Evolutionary conservation across 2,888 invertebrate species (phyloP).

Genomic region (Macrophya alboannulata): DNA sequence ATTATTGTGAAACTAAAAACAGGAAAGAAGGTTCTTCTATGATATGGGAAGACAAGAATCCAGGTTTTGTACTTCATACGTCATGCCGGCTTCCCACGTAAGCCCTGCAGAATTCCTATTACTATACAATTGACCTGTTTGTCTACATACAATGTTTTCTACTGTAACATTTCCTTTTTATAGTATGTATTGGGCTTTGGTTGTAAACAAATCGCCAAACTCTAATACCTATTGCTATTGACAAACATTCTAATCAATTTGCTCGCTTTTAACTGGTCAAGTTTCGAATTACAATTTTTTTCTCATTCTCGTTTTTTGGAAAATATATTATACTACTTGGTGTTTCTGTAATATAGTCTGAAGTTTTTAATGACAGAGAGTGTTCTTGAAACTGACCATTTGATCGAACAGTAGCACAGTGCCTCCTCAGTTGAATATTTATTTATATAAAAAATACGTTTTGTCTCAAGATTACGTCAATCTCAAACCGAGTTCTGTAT

Average conservation of each 20-base stretch:
- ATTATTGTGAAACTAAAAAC: slow-evolving; percentile 41
- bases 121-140: neutral
- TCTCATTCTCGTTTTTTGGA: neutral
- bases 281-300: neutral
- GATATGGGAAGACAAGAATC: neutral
- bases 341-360: no score
- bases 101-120: neutral
- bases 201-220: neutral
- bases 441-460: no score
- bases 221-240: neutral
- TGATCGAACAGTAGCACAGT: no score
- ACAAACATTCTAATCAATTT: neutral
- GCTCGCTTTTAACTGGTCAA: neutral
- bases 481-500: no score
- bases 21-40: slow-evolving; percentile 15
- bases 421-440: no score
- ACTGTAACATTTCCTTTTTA: neutral
- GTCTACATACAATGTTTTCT: neutral
- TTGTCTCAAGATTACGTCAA: no score
- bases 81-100: neutral
- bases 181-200: neutral
- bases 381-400: no score
- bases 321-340: neutral
- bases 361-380: no score
- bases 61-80: neutral